Evolutionary conservation across 2,113 vertebrate species (phyloP).

Genomic region (Mormyrus iriodes): DNA sequence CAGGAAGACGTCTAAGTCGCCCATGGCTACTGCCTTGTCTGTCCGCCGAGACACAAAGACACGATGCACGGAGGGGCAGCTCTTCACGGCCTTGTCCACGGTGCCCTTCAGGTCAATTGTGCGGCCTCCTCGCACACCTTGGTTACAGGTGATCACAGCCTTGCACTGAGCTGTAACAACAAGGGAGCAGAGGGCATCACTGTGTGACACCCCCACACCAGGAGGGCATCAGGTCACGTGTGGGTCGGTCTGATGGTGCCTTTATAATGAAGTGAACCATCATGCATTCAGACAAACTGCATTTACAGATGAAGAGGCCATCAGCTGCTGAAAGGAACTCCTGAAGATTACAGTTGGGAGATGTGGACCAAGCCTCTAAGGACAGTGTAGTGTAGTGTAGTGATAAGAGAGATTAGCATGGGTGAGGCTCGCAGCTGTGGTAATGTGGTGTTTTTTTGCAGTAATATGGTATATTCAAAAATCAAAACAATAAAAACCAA

Average conservation of each 20-base stretch:
- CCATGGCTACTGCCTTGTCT: slow-evolving; percentile 62
- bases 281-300: neutral
- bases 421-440: neutral
- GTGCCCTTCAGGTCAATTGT: slow-evolving; percentile 68
- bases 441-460: neutral
- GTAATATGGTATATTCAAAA: neutral
- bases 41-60: slow-evolving; percentile 82
- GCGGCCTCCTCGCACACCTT: slow-evolving; percentile 74
- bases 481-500: neutral
- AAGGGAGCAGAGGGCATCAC: neutral
- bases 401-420: neutral
- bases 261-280: neutral
- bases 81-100: slow-evolving; percentile 75
- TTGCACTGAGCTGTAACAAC: slow-evolving; percentile 71
- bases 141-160: slow-evolving; percentile 80
- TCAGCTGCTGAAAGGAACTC: neutral
- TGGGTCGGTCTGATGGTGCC: neutral
- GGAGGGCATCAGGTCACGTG: neutral
- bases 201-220: no score
- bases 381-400: neutral
- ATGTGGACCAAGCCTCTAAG: neutral
- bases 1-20: slow-evolving; percentile 64
- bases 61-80: slow-evolving; percentile 65
- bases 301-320: neutral
- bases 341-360: neutral